A percentile compares a stretch with the other conserved stretches of the same genome.
phyloP scores from a whole-genome alignment of 1,140 invertebrate species.

The Lucilia cuprina region DNA sequence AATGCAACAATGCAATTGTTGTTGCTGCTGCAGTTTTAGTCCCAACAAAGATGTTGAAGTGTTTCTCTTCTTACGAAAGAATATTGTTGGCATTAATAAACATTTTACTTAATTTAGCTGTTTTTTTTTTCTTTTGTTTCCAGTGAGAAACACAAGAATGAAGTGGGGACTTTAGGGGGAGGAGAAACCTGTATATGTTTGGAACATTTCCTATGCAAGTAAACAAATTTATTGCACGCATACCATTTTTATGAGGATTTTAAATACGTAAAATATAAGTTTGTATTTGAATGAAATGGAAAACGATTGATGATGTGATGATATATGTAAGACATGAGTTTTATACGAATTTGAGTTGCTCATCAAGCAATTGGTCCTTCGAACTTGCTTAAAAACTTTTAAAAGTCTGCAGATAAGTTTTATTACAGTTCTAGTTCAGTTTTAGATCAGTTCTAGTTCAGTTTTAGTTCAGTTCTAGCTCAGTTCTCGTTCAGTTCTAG shows the following conservation, averaged over 20 bases:
- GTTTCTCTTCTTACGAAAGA: not conserved
- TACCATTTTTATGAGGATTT: not conserved
- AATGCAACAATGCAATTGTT: not conserved
- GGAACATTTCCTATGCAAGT: not conserved
- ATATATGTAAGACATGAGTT: too few relatives aligned
- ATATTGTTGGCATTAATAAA: conserved; percentile 15
- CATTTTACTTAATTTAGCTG: conserved; percentile 33
- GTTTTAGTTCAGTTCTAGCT: too few relatives aligned
- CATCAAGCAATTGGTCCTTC: too few relatives aligned
- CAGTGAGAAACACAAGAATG: too few relatives aligned
- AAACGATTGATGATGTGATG: not conserved
- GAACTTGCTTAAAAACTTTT: too few relatives aligned
- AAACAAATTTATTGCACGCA: conserved; percentile 42
- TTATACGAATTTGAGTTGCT: too few relatives aligned
- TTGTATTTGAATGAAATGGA: not conserved
- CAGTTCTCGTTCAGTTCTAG: too few relatives aligned
- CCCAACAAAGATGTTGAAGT: too few relatives aligned
- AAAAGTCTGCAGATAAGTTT: too few relatives aligned
- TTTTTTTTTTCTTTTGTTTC: not conserved
- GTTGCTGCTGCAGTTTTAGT: not conserved
- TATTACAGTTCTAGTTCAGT: too few relatives aligned
- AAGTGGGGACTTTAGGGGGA: not conserved
- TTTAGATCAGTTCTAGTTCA: too few relatives aligned
- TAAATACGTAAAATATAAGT: not conserved
- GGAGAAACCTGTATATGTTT: too few relatives aligned